Conservation (phyloP, 2,888 invertebrate species). For the Ischnura elegans region DNA sequence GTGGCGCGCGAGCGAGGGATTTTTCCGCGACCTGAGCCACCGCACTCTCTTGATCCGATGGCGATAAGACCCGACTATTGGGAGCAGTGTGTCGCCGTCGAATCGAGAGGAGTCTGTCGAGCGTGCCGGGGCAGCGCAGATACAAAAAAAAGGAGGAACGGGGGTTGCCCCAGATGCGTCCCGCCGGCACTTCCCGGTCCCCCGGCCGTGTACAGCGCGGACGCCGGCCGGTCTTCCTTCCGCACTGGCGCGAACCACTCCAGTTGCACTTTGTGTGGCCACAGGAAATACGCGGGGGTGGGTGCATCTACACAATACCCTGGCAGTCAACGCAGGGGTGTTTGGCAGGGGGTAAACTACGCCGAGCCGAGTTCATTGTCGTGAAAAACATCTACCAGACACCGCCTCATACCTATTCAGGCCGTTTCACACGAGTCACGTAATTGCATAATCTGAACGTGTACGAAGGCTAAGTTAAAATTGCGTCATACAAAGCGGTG, state of each 20-base stretch:
- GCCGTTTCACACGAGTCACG: too few relatives aligned
- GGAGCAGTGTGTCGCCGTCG: slow-evolving; percentile 26
- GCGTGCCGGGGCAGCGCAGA: not conserved
- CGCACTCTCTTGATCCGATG: not conserved
- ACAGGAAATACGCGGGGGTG: too few relatives aligned
- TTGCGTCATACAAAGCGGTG: too few relatives aligned
- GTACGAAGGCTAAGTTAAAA: too few relatives aligned
- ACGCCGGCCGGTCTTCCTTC: not conserved
- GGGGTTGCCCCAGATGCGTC: not conserved
- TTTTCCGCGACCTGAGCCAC: not conserved
- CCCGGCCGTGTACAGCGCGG: not conserved
- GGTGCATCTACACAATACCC: not conserved
- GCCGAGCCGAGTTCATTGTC: too few relatives aligned
- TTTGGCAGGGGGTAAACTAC: not conserved
- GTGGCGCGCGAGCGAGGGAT: not conserved
- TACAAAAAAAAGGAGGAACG: not conserved
- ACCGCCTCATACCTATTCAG: too few relatives aligned
- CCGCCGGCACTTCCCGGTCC: not conserved
- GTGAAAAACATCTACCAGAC: too few relatives aligned
- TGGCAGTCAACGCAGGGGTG: not conserved
- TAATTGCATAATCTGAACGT: too few relatives aligned
- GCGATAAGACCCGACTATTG: not conserved
- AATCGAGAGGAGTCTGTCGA: not conserved
- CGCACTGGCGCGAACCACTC: too few relatives aligned
- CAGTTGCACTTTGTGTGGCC: too few relatives aligned